These are phyloP conservation scores for Chaetops frenatus DNA, from an alignment of 2,113 vertebrate species.

Conservation along the genomic window DNA sequence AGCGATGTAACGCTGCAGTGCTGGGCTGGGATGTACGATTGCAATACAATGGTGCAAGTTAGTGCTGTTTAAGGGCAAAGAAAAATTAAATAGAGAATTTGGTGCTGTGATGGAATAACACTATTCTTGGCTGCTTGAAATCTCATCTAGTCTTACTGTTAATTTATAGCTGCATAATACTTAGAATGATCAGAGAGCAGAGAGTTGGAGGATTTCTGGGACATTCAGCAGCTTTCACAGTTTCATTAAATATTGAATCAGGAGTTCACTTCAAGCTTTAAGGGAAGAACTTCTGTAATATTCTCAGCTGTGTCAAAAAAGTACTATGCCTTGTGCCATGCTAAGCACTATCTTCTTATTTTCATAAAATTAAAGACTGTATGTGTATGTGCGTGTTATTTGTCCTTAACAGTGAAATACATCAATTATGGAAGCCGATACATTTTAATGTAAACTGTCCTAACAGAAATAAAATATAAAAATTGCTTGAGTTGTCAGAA, in stretches of 20 bases:
- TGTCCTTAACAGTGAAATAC: neutral
- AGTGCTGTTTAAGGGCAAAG: neutral
- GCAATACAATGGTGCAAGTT: conserved; percentile 23
- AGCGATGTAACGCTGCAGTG: neutral
- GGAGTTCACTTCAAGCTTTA: conserved; percentile 13
- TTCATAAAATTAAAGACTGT: neutral
- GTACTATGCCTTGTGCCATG: neutral
- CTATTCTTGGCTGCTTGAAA: conserved; percentile 30
- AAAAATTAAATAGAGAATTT: neutral
- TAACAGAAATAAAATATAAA: neutral
- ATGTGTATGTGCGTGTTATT: neutral
- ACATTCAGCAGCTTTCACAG: conserved; percentile 13
- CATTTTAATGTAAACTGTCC: neutral
- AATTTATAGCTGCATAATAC: conserved; percentile 20
- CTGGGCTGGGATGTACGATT: neutral
- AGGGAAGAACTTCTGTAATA: neutral
- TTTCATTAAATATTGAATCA: conserved; percentile 49
- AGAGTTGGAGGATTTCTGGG: neutral
- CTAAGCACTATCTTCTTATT: neutral
- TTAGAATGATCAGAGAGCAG: neutral
- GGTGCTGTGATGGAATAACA: neutral
- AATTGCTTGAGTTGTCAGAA: neutral
- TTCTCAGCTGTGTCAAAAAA: neutral
- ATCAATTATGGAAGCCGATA: conserved; percentile 3
- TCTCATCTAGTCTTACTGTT: neutral